Base-by-base conservation (phyloP, 2,888 invertebrate species). In the Melolontha melolontha region DNA sequence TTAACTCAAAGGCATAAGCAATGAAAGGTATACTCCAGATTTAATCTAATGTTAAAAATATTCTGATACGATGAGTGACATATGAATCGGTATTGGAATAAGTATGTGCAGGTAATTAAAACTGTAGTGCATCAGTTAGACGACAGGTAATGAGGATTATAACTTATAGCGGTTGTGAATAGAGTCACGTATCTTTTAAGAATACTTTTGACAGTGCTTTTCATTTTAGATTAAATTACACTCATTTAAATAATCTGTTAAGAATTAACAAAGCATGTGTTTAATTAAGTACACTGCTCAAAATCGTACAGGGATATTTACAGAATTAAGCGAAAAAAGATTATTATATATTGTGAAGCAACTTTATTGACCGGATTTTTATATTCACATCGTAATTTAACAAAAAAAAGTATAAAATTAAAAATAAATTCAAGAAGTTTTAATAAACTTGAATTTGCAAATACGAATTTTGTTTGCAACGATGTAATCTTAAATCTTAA, bases 61-160 rank as follows among this genome's bases (percentile, higher is more conserved):
- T 49, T 34, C 47, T 62, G 27, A 34, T 16, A 47, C 59, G 29
- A 39, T 47, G 59, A 62, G 34, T 59, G 59, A 59, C 44, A 44
- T 42, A 49, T 62, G 59, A 62, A 62, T 62, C 47, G 59, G 16
- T 17, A 62, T 62, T 62, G 59, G 39, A 29, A 34, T 62, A 62
- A 34, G 59, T 62, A 29, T 29, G 34, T 47, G 47, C 16, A 44
- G 59, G 14, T 62, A 47, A 62, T 62, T 62, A 47, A 47, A 62
- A 62, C 39, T 17, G 44, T 34, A 62, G 47, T 42, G 57, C 12
- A n/a, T 42, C 12, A 11, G 27, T 14, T 41, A 17, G n/a, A 10
- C 5, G 41, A 22, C 17, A 22, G 17, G 41, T 41, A 41, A 27
- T 57, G 22, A 57, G 42, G 57, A 42, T 57, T 57, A 57, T 22